phyloP scores from a whole-genome alignment of 1,140 invertebrate species.

The Eupristina koningsbergeri region DNA sequence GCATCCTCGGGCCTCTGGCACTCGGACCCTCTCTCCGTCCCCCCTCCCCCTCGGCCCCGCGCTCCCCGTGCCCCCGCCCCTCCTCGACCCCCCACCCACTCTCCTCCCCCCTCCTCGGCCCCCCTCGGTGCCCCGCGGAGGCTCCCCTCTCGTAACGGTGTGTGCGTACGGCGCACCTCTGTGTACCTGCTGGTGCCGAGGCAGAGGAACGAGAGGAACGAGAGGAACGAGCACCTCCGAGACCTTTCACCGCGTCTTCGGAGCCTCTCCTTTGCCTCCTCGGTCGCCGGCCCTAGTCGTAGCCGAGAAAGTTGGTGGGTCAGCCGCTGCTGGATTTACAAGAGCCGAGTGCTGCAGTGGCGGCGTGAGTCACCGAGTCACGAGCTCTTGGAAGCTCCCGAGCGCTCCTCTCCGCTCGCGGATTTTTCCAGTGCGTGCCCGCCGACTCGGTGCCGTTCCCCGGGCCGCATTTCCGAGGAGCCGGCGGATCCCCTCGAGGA shows the following conservation, averaged over 20 bases:
- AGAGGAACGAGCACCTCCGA: not conserved
- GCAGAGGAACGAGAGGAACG: not conserved
- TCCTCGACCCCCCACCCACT: not conserved
- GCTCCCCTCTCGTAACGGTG: not conserved
- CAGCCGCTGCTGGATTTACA: constrained; percentile 30
- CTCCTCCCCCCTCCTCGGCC: not conserved
- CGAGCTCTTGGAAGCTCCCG: not conserved
- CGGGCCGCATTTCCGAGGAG: no score
- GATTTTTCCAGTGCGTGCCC: no score
- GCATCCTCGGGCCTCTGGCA: constrained; percentile 6
- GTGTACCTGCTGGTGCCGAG: constrained; percentile 20
- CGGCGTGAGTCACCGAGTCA: constrained; percentile 23
- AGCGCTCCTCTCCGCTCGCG: not conserved
- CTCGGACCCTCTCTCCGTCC: constrained; percentile 3
- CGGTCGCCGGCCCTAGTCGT: not conserved
- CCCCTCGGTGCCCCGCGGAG: not conserved
- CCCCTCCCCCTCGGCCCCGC: not conserved
- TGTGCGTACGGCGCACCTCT: constrained; percentile 1
- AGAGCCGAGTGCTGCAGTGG: not conserved
- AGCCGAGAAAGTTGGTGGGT: constrained; percentile 53
- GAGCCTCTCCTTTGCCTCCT: not conserved
- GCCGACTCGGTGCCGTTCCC: no score
- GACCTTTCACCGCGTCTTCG: constrained; percentile 42
- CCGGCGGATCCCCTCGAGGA: no score
- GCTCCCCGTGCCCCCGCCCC: not conserved